Percentiles rank a stretch among this genome's conserved stretches.
phyloP scores from a whole-genome alignment of 2,797 vertebrate species.

The Alcedo atthis region DNA sequence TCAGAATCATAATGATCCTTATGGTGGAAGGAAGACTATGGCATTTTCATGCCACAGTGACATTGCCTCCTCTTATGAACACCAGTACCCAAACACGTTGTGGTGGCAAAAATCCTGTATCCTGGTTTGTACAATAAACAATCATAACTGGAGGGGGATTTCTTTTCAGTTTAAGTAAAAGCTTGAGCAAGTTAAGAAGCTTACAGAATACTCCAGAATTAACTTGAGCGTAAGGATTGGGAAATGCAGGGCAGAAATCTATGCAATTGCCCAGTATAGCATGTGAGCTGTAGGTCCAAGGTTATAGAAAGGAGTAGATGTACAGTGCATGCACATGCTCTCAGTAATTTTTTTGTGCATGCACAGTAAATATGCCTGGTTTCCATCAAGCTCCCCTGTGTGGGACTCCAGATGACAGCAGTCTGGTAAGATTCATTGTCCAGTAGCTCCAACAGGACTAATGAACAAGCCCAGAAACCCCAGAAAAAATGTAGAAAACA shows the following conservation, averaged over 20 bases:
- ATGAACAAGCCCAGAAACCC: not conserved
- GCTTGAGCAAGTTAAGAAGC: not conserved
- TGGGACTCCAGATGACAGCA: not conserved
- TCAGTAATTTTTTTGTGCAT: not conserved
- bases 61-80: not conserved
- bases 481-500: not conserved
- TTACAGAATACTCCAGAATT: not conserved
- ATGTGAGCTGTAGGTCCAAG: not conserved
- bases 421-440: not conserved
- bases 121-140: not conserved
- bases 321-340: not conserved
- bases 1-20: not conserved
- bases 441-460: not conserved
- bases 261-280: not conserved
- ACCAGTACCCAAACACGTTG: not conserved
- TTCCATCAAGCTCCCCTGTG: not conserved
- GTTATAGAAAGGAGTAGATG: not conserved
- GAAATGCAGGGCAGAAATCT: not conserved
- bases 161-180: not conserved
- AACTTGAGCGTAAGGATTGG: not conserved
- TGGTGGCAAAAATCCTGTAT: not conserved
- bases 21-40: not conserved
- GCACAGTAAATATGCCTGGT: not conserved
- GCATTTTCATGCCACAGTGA: not conserved
- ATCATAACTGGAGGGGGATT: not conserved